Percentiles rank a stretch among this genome's conserved stretches.
These are phyloP conservation scores for Cliona cf. orientalis DNA, from an alignment of 37 sponge, comb jelly and placozoan genomes.

Conservation along the genomic window DNA sequence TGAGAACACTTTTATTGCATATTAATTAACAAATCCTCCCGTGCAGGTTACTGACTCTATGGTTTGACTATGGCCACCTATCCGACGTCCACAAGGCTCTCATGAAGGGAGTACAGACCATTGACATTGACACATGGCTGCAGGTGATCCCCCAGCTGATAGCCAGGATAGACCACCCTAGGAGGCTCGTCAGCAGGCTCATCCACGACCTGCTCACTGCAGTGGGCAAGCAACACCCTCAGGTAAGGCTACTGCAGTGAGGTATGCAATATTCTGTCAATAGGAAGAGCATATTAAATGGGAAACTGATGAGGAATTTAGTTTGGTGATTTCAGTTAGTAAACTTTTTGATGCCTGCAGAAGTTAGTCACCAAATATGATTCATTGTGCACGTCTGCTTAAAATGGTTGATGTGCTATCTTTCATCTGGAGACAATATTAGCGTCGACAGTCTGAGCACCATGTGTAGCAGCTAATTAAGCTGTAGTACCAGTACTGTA, in stretches of 20 bases:
- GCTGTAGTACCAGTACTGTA: no score
- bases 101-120: conserved; percentile 85
- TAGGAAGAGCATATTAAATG: no score
- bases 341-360: no score
- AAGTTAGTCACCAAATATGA: no score
- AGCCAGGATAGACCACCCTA: conserved; percentile 96
- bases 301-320: no score
- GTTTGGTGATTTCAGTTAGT: no score
- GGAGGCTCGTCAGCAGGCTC: conserved; percentile 78
- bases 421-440: no score
- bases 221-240: conserved; percentile 97
- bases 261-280: no score
- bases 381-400: no score
- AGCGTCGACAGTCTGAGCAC: no score
- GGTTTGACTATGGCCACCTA: conserved; percentile 93
- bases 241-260: conserved; percentile 54
- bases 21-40: background rate
- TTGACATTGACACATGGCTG: conserved; percentile 95
- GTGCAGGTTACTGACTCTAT: conserved; percentile 89
- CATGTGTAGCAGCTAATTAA: no score
- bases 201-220: conserved; percentile 93
- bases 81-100: conserved; percentile 81
- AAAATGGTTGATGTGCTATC: no score
- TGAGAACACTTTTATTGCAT: background rate
- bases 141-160: conserved; percentile 99